A percentile compares a stretch with the other conserved stretches of the same genome.
Evolutionary conservation across 2,113 vertebrate genomes (phyloP).

Genomic region (Turnix velox): DNA sequence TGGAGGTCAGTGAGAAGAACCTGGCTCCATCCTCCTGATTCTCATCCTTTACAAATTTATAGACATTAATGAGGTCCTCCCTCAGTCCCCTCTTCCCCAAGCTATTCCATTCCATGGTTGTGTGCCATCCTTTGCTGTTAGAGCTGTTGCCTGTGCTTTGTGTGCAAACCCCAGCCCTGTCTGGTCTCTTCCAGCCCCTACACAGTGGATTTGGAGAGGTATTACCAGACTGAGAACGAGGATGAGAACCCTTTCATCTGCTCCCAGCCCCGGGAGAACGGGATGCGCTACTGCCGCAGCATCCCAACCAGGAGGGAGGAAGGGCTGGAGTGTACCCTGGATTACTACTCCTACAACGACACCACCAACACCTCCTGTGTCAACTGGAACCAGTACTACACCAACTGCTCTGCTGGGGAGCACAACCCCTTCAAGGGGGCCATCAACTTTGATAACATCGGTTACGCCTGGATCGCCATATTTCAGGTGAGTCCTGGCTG

Average conservation of each 20-base stretch:
- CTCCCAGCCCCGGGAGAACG: slow-evolving; percentile 87
- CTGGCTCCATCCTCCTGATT: too few relatives aligned
- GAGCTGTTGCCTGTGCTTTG: not conserved
- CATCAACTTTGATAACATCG: slow-evolving; percentile 99
- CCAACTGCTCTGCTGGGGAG: slow-evolving; percentile 87
- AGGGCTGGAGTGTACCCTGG: slow-evolving; percentile 83
- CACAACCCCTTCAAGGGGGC: slow-evolving; percentile 96
- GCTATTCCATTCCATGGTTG: too few relatives aligned
- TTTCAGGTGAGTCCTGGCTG: slow-evolving; percentile 83
- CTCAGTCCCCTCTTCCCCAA: too few relatives aligned
- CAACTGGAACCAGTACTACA: slow-evolving; percentile 98
- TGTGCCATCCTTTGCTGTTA: not conserved
- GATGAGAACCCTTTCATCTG: slow-evolving; percentile 98
- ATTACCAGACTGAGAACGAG: slow-evolving; percentile 94
- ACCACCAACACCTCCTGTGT: slow-evolving; percentile 95
- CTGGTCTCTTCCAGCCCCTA: slow-evolving; percentile 75
- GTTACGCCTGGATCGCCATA: slow-evolving; percentile 98
- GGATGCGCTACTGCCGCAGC: slow-evolving; percentile 88
- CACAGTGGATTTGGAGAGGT: slow-evolving; percentile 79
- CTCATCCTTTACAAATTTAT: too few relatives aligned
- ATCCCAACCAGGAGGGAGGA: slow-evolving; percentile 86
- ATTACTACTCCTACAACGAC: slow-evolving; percentile 86
- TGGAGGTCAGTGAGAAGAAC: too few relatives aligned
- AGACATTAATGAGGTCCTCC: too few relatives aligned
- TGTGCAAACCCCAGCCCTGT: not conserved